Evolutionary conservation across 2,797 vertebrate species (phyloP).

Genomic region (Chiroxiphia lanceolata): DNA sequence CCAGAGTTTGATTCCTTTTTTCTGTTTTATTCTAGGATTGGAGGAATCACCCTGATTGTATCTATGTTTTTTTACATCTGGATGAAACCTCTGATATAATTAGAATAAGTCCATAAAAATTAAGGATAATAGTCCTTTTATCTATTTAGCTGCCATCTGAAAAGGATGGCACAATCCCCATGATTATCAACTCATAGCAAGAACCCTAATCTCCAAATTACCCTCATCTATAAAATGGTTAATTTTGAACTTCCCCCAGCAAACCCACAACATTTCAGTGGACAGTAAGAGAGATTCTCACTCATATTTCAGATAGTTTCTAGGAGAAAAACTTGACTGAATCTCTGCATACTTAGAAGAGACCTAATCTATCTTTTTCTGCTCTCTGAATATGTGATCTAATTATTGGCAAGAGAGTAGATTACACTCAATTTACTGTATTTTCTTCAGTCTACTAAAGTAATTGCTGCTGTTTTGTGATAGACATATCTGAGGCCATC

Average conservation of each 20-base stretch:
- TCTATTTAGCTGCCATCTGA: not conserved
- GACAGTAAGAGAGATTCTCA: not conserved
- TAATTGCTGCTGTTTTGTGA: not conserved
- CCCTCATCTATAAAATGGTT: not conserved
- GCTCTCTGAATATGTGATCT: not conserved
- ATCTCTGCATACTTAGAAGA: not conserved
- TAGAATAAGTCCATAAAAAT: not conserved
- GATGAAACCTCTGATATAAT: not conserved
- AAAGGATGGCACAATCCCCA: not conserved
- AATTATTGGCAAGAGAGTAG: not conserved
- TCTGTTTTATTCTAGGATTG: not conserved
- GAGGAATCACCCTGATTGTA: not conserved
- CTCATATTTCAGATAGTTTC: not conserved
- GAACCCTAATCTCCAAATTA: not conserved
- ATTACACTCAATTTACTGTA: not conserved
- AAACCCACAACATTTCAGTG: not conserved
- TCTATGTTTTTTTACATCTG: not conserved
- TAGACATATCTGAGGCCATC: not conserved
- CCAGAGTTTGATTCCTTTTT: not conserved
- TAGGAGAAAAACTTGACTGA: not conserved
- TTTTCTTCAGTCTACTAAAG: not conserved
- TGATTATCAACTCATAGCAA: not conserved
- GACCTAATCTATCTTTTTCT: not conserved
- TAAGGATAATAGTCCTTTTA: not conserved
- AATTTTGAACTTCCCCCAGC: not conserved